Evolutionary conservation across 2,113 vertebrate genomes (phyloP).

Genomic region (Marmota monax): DNA sequence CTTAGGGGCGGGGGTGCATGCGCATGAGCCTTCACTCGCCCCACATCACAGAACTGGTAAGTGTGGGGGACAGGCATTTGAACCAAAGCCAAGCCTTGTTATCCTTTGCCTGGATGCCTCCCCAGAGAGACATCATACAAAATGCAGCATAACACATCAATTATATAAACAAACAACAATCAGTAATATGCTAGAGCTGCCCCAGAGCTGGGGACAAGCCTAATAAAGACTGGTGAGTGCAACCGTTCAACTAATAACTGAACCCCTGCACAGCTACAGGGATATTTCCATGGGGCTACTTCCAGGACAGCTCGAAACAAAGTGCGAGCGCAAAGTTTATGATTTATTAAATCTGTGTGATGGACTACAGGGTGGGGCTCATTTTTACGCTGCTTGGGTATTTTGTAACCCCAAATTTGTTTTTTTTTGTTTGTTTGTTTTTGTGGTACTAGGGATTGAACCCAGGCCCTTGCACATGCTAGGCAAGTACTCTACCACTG

Average conservation of each 20-base stretch:
- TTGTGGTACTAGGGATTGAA: too few species aligned
- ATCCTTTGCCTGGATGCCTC: background rate
- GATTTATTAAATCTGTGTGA: background rate
- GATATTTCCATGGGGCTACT: background rate
- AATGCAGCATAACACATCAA: background rate
- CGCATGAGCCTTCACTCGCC: background rate
- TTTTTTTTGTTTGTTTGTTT: too few species aligned
- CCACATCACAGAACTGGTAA: background rate
- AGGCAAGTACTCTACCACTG: too few species aligned
- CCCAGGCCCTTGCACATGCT: too few species aligned
- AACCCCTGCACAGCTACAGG: background rate
- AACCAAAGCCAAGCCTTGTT: background rate
- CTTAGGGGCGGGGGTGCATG: background rate
- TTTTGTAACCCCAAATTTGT: constrained; percentile 21
- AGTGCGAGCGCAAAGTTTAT: background rate
- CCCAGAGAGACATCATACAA: background rate
- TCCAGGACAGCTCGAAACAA: background rate
- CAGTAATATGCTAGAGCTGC: background rate
- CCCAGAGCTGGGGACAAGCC: background rate
- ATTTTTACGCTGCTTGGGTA: constrained; percentile 7
- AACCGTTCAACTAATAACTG: background rate
- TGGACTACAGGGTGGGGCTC: background rate
- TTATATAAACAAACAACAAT: background rate
- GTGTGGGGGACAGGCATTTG: background rate
- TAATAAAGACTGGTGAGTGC: background rate